Percentiles rank a stretch among this genome's conserved stretches.
phyloP scores from a whole-genome alignment of 1,140 invertebrate genomes.

The Hetaerina americana region DNA sequence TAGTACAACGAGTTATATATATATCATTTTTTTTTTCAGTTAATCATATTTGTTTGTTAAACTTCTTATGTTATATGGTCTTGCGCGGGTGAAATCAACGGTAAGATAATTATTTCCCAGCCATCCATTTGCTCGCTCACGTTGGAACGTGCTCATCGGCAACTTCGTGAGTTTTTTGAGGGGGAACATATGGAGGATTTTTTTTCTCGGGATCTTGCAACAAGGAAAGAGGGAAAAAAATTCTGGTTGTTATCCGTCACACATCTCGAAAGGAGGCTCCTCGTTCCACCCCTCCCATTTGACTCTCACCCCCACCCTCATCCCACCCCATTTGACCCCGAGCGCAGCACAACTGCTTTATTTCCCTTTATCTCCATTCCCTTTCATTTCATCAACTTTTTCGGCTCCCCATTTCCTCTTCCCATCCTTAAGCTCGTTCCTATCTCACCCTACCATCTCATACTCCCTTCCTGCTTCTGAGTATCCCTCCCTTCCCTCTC shows the following conservation, averaged over 20 bases:
- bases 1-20: too few relatives aligned
- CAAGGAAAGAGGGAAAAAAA: background rate
- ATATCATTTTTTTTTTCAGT: too few relatives aligned
- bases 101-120: too few relatives aligned
- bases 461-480: background rate
- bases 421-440: background rate
- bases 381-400: background rate
- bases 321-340: background rate
- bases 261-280: background rate
- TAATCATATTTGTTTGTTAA: too few relatives aligned
- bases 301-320: background rate
- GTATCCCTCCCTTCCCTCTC: background rate
- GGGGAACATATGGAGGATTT: too few relatives aligned
- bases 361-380: background rate
- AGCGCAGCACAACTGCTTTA: background rate
- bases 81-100: too few relatives aligned
- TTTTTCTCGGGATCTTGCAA: background rate
- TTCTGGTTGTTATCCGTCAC: background rate
- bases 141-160: too few relatives aligned
- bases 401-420: background rate
- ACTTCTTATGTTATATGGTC: too few relatives aligned
- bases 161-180: too few relatives aligned
- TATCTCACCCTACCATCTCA: background rate
- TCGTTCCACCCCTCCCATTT: background rate
- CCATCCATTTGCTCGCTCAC: too few relatives aligned